A percentile compares a stretch with the other conserved stretches of the same genome.
phyloP scores from a whole-genome alignment of 2,113 vertebrate genomes.

The Corythaixoides concolor region DNA sequence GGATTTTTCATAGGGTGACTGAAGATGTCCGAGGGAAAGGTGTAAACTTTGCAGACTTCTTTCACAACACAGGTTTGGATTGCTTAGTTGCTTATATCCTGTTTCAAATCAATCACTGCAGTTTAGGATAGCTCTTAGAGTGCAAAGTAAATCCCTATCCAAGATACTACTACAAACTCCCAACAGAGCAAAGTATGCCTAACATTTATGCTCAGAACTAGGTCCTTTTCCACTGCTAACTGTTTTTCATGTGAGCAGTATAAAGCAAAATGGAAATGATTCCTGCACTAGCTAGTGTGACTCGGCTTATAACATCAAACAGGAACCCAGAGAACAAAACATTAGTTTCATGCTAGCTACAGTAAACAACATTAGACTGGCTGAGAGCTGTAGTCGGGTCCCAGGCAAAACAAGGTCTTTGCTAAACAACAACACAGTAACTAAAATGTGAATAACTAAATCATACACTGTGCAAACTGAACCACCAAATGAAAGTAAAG shows the following conservation, averaged over 20 bases:
- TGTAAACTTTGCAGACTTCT: not conserved
- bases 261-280: slow-evolving; percentile 55
- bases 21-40: not conserved
- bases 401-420: slow-evolving; percentile 56
- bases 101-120: not conserved
- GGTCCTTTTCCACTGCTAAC: not conserved
- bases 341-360: slow-evolving; percentile 48
- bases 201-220: not conserved
- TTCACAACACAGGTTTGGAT: not conserved
- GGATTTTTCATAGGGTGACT: not conserved
- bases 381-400: slow-evolving; percentile 9
- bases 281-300: slow-evolving; percentile 34
- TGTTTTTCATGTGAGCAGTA: slow-evolving; percentile 12
- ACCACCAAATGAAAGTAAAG: slow-evolving; percentile 52
- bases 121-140: not conserved
- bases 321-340: slow-evolving; percentile 46
- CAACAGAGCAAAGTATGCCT: not conserved
- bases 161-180: not conserved
- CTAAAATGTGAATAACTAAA: slow-evolving; percentile 66
- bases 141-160: not conserved
- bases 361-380: slow-evolving; percentile 55
- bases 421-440: slow-evolving; percentile 52
- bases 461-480: slow-evolving; percentile 55
- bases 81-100: not conserved
- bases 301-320: slow-evolving; percentile 50